Conservation (phyloP, 2,797 vertebrate genomes). For the Chromobotia macracanthus region DNA sequence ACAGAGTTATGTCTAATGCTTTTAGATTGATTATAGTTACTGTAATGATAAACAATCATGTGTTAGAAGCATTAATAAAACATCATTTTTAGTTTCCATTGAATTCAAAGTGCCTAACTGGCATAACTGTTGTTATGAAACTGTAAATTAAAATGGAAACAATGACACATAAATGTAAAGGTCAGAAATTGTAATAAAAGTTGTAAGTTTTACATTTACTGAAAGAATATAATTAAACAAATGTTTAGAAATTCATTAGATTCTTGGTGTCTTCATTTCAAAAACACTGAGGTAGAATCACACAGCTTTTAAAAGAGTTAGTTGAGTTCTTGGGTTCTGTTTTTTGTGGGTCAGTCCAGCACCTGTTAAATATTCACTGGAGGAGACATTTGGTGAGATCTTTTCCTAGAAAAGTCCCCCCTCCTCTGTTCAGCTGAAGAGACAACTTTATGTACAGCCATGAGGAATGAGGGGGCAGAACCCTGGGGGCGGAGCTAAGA, state of each 20-base stretch:
- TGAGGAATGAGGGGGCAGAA: neutral
- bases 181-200: too few species aligned
- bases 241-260: neutral
- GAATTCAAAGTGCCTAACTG: neutral
- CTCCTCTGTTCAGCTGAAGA: slow-evolving; percentile 33
- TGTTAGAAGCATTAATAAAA: too few species aligned
- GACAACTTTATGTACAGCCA: neutral
- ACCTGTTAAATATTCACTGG: slow-evolving; percentile 61
- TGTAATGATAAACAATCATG: too few species aligned
- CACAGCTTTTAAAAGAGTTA: slow-evolving; percentile 4
- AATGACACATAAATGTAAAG: too few species aligned
- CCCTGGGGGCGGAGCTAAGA: neutral
- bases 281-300: neutral
- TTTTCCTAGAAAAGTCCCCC: slow-evolving; percentile 60
- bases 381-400: slow-evolving; percentile 34
- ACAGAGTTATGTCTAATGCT: too few species aligned
- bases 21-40: too few species aligned
- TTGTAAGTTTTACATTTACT: neutral
- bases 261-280: neutral
- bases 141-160: too few species aligned
- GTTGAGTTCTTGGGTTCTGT: slow-evolving; percentile 3
- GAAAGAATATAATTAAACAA: neutral
- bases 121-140: neutral
- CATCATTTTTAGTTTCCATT: too few species aligned
- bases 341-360: slow-evolving; percentile 44